Percentiles rank a stretch among this genome's conserved stretches.
Conservation (phyloP, 1,140 invertebrate species). For the Mylabris phalerata region DNA sequence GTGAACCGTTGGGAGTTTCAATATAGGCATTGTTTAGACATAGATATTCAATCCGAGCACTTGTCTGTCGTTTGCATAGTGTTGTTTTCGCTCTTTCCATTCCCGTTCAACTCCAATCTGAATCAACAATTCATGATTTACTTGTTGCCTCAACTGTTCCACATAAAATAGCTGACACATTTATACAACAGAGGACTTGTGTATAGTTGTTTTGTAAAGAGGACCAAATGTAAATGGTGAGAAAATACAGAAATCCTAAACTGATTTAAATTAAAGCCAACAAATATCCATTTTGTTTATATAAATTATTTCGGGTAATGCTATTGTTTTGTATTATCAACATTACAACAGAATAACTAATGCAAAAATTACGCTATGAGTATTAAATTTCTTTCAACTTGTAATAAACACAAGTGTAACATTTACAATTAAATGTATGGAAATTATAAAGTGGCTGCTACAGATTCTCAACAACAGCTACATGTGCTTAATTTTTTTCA, state of each 20-base stretch:
- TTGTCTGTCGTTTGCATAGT: slow-evolving; percentile 31
- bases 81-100: background rate
- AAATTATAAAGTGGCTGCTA: no score
- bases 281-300: slow-evolving; percentile 11
- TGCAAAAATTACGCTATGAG: no score
- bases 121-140: slow-evolving; percentile 30
- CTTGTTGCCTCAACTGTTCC: slow-evolving; percentile 23
- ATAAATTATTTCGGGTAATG: slow-evolving; percentile 6
- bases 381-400: no score
- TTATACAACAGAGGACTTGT: background rate
- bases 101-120: slow-evolving; percentile 12
- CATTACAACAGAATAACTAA: no score
- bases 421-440: no score
- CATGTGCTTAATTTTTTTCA: no score
- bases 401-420: no score
- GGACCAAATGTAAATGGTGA: slow-evolving; percentile 11
- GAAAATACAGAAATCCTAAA: slow-evolving; percentile 15
- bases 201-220: slow-evolving; percentile 8
- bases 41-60: slow-evolving; percentile 30
- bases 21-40: slow-evolving; percentile 28
- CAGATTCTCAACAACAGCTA: no score
- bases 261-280: slow-evolving; percentile 13
- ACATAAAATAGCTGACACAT: slow-evolving; percentile 10
- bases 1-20: slow-evolving; percentile 4
- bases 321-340: no score